Base-by-base conservation (phyloP, 2,888 invertebrate species). In the Peribatodes rhomboidaria region DNA sequence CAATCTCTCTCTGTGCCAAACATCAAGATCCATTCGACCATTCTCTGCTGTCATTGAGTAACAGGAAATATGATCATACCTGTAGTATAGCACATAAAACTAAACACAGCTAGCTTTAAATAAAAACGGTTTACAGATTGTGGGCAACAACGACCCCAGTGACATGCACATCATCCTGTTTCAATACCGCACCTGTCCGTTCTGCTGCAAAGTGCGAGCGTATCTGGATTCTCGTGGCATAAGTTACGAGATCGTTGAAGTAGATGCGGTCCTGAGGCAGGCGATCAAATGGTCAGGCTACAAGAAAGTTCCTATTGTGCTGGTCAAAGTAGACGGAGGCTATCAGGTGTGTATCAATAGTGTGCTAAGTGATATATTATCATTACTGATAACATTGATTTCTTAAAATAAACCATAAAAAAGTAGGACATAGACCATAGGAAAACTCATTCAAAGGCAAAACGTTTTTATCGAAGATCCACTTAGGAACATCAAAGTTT, bases 111-210 rank as follows among this genome's bases (percentile, higher is more conserved):
- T 1, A 4, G 4, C 22, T 20, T 18, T 20, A 14, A 49, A 31
- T 14, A 14, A 14, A 31, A 20, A 52, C 20, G 18, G 7, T 53
- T 27, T 3, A n/a, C 79, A 97, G 95, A 90, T 97, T 58, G 75
- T 94, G 11, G 95, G 94, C 81, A 94, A 95, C 0, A 89, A 94
- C 3, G 97, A 97, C 80, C 89, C 81, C 4, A 90, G 88, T 56
- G 96, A 96, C 27, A 89, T 98, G 62, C 96, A 98, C 74, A 88
- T 99, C 49, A 96, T 97, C 0, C 92, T 99, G 16, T 99, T 97
- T 83, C 99, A 99, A 93, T 99, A 98, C 84, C 97, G 98, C 79
- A 98, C 98, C 0, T 99, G 99, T 82, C 99, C 99, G 0, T 99
- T 99, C 87, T 99, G 99, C 88, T 99, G 98, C 83, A 99, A 99